These are phyloP conservation scores for Muscicapa adusta DNA, from an alignment of 2,113 vertebrate species.

Conservation along the genomic window DNA sequence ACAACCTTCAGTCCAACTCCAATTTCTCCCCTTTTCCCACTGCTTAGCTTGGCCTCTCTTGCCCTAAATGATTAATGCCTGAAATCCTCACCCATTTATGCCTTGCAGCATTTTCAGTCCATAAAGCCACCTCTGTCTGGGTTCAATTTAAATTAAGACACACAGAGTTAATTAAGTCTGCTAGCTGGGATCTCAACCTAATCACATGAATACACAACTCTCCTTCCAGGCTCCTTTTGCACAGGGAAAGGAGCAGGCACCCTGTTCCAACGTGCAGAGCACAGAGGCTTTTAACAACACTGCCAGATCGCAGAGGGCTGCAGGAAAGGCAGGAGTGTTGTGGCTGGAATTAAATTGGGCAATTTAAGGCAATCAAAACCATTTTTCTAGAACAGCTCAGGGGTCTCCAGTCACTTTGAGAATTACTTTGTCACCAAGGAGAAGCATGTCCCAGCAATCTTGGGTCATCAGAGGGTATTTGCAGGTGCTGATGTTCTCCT, in stretches of 20 bases:
- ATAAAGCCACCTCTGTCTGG: conserved; percentile 25
- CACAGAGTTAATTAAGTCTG: neutral
- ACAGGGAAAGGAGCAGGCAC: neutral
- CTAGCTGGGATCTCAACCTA: neutral
- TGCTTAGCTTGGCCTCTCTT: neutral
- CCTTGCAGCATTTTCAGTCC: neutral
- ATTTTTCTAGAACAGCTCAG: neutral
- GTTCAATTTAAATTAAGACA: conserved; percentile 25
- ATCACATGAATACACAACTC: neutral
- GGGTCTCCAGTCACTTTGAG: neutral
- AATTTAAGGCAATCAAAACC: neutral
- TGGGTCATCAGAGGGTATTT: neutral
- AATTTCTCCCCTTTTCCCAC: neutral
- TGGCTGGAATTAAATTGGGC: neutral
- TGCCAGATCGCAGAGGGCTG: neutral
- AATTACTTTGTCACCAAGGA: neutral
- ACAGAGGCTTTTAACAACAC: neutral
- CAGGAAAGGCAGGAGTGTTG: neutral
- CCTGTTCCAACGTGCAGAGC: neutral
- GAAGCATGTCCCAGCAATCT: neutral
- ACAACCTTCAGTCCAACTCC: neutral
- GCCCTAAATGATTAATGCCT: neutral
- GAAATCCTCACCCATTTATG: neutral
- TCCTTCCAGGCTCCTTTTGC: neutral
- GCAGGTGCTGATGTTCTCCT: neutral